These are phyloP conservation scores for Melolontha melolontha DNA, from an alignment of 2,888 invertebrate genomes.

Conservation along the genomic window DNA sequence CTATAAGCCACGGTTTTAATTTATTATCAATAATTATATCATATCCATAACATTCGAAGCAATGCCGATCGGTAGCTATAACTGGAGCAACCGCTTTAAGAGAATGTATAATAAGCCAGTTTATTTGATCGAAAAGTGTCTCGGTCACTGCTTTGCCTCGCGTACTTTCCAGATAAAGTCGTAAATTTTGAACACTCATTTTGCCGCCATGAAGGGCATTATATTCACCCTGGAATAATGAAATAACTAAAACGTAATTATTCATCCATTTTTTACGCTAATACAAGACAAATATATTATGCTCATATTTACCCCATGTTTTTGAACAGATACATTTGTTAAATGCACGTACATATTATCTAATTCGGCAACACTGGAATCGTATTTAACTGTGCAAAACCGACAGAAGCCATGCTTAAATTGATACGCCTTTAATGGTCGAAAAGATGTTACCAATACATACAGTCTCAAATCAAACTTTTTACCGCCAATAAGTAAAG, in stretches of 20 bases:
- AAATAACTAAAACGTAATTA: neutral
- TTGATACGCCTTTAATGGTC: conserved; percentile 92
- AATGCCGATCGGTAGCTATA: conserved; percentile 93
- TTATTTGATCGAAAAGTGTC: conserved; percentile 87
- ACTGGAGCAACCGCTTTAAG: conserved; percentile 92
- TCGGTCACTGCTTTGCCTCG: conserved; percentile 90
- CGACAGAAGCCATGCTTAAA: conserved; percentile 94
- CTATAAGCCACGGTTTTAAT: conserved; percentile 93
- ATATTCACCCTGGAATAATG: conserved; percentile 81
- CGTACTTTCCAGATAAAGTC: conserved; percentile 91
- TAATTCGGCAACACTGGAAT: conserved; percentile 86
- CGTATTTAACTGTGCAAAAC: conserved; percentile 96
- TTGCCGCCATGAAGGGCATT: conserved; percentile 95
- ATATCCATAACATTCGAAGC: conserved; percentile 95
- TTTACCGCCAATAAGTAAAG: conserved; percentile 93
- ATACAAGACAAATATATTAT: no score
- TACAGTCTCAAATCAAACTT: conserved; percentile 95
- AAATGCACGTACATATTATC: conserved; percentile 96
- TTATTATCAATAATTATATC: conserved; percentile 96
- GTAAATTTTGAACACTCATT: conserved; percentile 91
- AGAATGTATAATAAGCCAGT: conserved; percentile 92
- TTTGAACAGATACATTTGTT: conserved; percentile 98
- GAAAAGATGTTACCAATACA: conserved; percentile 92
- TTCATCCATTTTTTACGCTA: no score
- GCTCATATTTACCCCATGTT: conserved; percentile 81